Evolutionary conservation across 2,797 vertebrate genomes (phyloP).

Genomic region (Acomys russatus): DNA sequence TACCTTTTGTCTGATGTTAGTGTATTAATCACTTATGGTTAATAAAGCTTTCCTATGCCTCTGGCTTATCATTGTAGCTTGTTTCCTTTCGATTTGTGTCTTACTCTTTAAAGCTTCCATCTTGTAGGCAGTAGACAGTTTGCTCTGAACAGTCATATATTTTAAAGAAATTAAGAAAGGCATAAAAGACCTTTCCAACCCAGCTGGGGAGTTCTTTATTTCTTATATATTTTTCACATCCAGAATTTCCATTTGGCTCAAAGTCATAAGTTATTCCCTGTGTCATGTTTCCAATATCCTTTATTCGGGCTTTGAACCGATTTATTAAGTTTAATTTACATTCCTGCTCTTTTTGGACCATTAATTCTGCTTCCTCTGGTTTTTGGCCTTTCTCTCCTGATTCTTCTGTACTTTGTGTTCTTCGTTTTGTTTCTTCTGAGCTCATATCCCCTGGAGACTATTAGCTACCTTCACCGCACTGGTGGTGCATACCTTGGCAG

Average conservation of each 20-base stretch:
- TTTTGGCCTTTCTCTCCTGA: not conserved
- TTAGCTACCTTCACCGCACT: not conserved
- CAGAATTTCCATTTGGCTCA: constrained; percentile 28
- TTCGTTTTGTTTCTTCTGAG: not conserved
- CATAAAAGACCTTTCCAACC: not conserved
- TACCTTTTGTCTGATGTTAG: not conserved
- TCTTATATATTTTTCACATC: constrained; percentile 44
- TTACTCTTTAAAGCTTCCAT: not conserved
- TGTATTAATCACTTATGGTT: not conserved
- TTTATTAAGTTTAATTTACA: constrained; percentile 35
- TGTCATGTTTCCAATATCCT: constrained; percentile 42
- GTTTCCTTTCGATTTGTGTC: not conserved
- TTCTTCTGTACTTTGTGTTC: not conserved
- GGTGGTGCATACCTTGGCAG: not conserved
- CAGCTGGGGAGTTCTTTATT: constrained; percentile 44
- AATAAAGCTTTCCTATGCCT: not conserved
- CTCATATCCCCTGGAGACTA: not conserved
- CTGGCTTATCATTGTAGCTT: not conserved
- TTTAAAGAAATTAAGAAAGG: constrained; percentile 43
- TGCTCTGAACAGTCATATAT: not conserved
- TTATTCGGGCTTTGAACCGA: constrained; percentile 17
- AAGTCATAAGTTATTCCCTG: not conserved
- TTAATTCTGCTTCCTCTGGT: constrained; percentile 39
- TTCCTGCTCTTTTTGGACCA: not conserved
- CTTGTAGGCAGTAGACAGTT: not conserved